phyloP scores from a whole-genome alignment of 1,140 invertebrate genomes.

The Drosophila suzukii region DNA sequence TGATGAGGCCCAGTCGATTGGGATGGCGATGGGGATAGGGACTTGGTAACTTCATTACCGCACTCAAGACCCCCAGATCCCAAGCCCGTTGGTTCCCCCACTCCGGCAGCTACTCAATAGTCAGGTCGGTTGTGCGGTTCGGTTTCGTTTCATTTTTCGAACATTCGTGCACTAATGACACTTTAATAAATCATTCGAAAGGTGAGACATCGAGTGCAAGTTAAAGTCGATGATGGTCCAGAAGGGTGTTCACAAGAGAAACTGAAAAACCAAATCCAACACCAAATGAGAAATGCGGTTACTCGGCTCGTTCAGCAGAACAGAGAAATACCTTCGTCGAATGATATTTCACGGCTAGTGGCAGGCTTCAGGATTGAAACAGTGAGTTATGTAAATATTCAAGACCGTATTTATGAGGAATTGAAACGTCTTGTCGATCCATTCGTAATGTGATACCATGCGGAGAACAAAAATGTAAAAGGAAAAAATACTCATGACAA shows the following conservation, averaged over 20 bases:
- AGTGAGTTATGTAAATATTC: slow-evolving; percentile 60
- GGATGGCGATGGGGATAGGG: slow-evolving; percentile 1
- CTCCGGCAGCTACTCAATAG: slow-evolving; percentile 67
- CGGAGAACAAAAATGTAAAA: slow-evolving; percentile 14
- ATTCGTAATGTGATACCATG: slow-evolving; percentile 35
- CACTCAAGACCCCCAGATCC: slow-evolving; percentile 62
- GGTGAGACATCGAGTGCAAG: slow-evolving; percentile 84
- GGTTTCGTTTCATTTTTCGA: slow-evolving; percentile 80
- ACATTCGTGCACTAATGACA: slow-evolving; percentile 83
- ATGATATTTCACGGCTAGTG: slow-evolving; percentile 47
- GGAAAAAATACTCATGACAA: slow-evolving; percentile 4
- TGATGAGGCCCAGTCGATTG: slow-evolving; percentile 9
- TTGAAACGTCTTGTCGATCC: slow-evolving; percentile 29
- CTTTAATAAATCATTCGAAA: slow-evolving; percentile 84
- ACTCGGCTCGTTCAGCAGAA: slow-evolving; percentile 24
- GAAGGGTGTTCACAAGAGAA: slow-evolving; percentile 37
- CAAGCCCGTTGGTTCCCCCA: not conserved
- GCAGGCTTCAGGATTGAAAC: slow-evolving; percentile 25
- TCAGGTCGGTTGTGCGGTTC: slow-evolving; percentile 33
- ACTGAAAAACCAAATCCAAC: slow-evolving; percentile 24
- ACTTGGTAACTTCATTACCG: slow-evolving; percentile 76
- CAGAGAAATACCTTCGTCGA: slow-evolving; percentile 43
- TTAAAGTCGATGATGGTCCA: slow-evolving; percentile 71
- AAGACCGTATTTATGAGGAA: slow-evolving; percentile 37
- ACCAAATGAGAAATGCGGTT: slow-evolving; percentile 76